These are phyloP conservation scores for Gymnocheta viridis DNA, from an alignment of 2,888 invertebrate genomes.

Conservation along the genomic window DNA sequence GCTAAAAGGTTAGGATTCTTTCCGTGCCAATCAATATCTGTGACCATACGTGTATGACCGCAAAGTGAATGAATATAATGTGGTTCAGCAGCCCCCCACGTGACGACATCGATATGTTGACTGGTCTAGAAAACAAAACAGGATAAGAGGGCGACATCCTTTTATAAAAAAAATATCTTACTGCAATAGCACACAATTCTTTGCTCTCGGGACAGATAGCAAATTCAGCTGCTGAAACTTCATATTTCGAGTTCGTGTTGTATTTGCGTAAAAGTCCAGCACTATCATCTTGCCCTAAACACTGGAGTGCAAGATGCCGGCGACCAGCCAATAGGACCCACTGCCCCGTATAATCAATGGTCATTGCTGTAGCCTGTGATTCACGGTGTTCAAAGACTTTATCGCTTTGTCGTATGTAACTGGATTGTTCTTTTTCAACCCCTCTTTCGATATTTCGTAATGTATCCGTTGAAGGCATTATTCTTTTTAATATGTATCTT, in stretches of 20 bases:
- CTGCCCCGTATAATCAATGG: constrained; percentile 88
- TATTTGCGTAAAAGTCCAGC: constrained; percentile 88
- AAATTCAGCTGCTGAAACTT: constrained; percentile 96
- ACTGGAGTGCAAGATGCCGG: constrained; percentile 89
- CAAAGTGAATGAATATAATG: constrained; percentile 88
- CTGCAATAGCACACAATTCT: constrained; percentile 93
- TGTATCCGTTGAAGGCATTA: background rate
- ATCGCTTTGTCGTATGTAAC: constrained; percentile 78
- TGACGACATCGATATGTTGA: constrained; percentile 92
- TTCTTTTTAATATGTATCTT: background rate
- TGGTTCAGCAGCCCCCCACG: constrained; percentile 89
- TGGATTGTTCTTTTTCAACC: constrained; percentile 74
- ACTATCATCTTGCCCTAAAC: constrained; percentile 83
- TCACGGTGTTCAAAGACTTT: constrained; percentile 89
- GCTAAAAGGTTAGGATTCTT: constrained; percentile 89
- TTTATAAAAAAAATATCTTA: constrained; percentile 82
- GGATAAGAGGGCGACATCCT: background rate
- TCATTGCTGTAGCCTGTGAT: constrained; percentile 95
- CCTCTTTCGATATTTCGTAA: background rate
- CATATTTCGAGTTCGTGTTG: constrained; percentile 94
- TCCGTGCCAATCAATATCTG: constrained; percentile 96
- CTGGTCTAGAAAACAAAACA: constrained; percentile 86
- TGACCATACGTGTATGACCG: constrained; percentile 92
- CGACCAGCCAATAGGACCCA: constrained; percentile 93
- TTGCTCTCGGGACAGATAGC: constrained; percentile 90